phyloP scores from a whole-genome alignment of 2,888 invertebrate genomes.

The Lasioglossum morio region DNA sequence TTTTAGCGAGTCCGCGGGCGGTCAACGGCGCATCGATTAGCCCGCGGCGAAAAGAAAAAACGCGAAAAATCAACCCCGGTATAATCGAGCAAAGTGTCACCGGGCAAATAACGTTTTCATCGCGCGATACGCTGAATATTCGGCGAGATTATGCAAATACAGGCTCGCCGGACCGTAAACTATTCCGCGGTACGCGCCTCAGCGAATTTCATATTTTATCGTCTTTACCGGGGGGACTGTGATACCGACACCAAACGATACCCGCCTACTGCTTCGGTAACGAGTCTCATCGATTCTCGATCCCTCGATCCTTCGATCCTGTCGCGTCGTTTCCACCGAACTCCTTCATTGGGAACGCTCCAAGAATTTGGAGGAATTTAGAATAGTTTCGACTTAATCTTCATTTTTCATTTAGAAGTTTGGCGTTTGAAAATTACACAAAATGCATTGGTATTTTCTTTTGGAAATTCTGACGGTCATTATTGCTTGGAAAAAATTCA shows the following conservation, averaged over 20 bases:
- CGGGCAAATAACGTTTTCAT: constrained; percentile 49
- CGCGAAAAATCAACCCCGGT: constrained; percentile 24
- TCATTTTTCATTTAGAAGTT: background rate
- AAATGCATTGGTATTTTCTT: background rate
- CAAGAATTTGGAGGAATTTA: background rate
- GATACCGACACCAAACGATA: background rate
- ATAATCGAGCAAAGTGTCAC: constrained; percentile 45
- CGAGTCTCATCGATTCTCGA: constrained; percentile 17
- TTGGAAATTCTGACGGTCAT: background rate
- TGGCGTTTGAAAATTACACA: background rate
- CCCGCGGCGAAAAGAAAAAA: constrained; percentile 1
- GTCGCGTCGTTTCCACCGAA: background rate
- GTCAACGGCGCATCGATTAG: constrained; percentile 16
- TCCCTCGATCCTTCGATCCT: background rate
- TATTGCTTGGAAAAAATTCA: background rate
- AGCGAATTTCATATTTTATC: constrained; percentile 48
- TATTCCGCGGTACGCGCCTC: constrained; percentile 31
- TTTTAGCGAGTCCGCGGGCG: background rate
- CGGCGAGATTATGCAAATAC: constrained; percentile 56
- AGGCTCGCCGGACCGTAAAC: constrained; percentile 28
- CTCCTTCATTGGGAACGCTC: too few species aligned
- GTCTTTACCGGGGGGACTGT: background rate
- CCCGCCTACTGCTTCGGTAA: background rate
- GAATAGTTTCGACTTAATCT: background rate
- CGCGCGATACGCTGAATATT: constrained; percentile 53